Conservation (phyloP, 2,888 invertebrate genomes). For the Andricus quercusramuli region DNA sequence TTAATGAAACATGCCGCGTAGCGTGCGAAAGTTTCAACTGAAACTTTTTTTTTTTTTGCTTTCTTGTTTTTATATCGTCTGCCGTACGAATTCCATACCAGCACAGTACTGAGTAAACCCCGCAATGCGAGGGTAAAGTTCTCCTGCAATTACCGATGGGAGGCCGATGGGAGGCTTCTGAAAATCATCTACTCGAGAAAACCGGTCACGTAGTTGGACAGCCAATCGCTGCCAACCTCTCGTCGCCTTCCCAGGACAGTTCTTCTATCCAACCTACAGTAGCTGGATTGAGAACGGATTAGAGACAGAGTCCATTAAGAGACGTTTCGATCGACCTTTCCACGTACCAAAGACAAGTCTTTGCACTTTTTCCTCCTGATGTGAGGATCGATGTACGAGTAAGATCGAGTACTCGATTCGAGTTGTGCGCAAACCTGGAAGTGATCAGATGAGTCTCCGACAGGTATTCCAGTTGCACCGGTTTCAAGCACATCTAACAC, state of each 20-base stretch:
- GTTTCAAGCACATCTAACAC: not conserved
- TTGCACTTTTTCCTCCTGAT: constrained; percentile 37
- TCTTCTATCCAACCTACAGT: constrained; percentile 33
- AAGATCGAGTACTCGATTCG: constrained; percentile 10
- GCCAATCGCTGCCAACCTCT: constrained; percentile 60
- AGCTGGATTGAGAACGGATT: constrained; percentile 60
- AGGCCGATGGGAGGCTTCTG: constrained; percentile 40
- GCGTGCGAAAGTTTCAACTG: constrained; percentile 26
- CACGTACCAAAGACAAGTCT: constrained; percentile 34
- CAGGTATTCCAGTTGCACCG: not conserved
- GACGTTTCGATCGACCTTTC: constrained; percentile 44
- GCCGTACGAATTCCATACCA: constrained; percentile 38
- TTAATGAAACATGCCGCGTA: constrained; percentile 36
- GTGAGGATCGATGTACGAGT: constrained; percentile 22
- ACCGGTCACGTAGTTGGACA: constrained; percentile 66
- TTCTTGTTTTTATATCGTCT: constrained; percentile 33
- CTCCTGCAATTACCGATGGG: constrained; percentile 61
- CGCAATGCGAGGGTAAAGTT: constrained; percentile 54
- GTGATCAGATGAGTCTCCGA: not conserved
- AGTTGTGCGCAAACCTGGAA: constrained; percentile 27
- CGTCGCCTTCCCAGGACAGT: constrained; percentile 44
- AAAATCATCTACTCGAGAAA: constrained; percentile 60
- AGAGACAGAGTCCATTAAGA: constrained; percentile 68
- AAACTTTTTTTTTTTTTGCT: not conserved
- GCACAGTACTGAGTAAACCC: constrained; percentile 31